Evolutionary conservation across 2,797 vertebrate species (phyloP), one percentile per base, ranked within the genome.

Genomic region (Rhabdomys pumilio): DNA sequence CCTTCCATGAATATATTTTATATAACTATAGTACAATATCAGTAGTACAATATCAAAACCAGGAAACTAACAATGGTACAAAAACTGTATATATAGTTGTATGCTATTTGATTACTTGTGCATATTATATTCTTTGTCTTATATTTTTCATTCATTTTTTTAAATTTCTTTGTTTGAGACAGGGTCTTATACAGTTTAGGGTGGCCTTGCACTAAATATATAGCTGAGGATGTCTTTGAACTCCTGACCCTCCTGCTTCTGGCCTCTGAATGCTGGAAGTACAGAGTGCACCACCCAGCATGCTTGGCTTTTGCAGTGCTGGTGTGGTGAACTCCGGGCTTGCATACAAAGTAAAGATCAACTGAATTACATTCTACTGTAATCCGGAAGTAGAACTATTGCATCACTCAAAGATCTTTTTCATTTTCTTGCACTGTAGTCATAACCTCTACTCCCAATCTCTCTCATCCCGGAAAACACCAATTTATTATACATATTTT

Each of bases 21-120:
- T 22, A 8, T 88, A 88, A 75, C 38, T 92, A 67, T 29, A n/a
- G 14, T 80, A 81, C 5, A 82, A 50, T 57, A 59, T 26, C 31
- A 82, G 57, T 29, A n/a, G 14, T 80, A 81, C 5, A 82, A 50
- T 57, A 59, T 26, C 31, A 82, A 92, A 83, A 29, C 19, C 14
- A 84, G 53, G 31, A 83, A 95, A 92, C 22, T 92, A 61, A 77
- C 34, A 84, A n/a, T 92, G 38, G 15, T 65, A 75, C n/a, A 31
- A 89, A 89, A 75, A 63, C 31, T 47, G 2, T 90, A 44, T 44
- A 9, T 65, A 38, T 11, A 81, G 15, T 67, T 81, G 4, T 29
- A 2, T 79, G 61, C 34, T 63, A 85, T 72, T 84, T 61, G 38
- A 79, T 53, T 3, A 80, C 24, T 20, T 81, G 50, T 79, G 12